phyloP scores from a whole-genome alignment of 2,797 vertebrate genomes.

The Brotula barbata region DNA sequence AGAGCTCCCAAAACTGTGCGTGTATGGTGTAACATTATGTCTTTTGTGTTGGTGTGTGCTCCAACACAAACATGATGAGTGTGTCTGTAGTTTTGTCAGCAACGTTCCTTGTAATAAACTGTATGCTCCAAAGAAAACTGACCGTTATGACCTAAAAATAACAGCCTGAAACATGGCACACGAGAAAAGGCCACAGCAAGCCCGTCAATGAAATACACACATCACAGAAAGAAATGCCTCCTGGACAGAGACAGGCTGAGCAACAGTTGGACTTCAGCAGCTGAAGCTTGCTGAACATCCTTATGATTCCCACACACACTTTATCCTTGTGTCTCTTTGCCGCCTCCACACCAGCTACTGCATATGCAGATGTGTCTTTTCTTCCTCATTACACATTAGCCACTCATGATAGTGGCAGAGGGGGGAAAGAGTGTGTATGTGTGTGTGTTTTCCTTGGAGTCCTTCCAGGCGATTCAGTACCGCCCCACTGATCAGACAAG shows the following conservation, averaged over 20 bases:
- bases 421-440: conserved; percentile 22
- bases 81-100: too few relatives aligned
- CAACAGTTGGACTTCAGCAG: conserved; percentile 16
- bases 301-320: conserved; percentile 3
- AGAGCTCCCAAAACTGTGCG: conserved; percentile 49
- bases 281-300: conserved; percentile 26
- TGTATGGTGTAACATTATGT: conserved; percentile 69
- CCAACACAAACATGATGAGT: too few relatives aligned
- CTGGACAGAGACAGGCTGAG: too few relatives aligned
- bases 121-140: too few relatives aligned
- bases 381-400: conserved; percentile 73
- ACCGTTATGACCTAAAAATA: too few relatives aligned
- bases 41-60: conserved; percentile 41
- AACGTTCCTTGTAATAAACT: too few relatives aligned
- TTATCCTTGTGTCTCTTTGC: neutral
- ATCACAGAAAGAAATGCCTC: too few relatives aligned
- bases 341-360: conserved; percentile 20
- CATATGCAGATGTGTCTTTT: conserved; percentile 70
- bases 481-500: conserved; percentile 72
- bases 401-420: conserved; percentile 47
- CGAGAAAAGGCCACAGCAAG: too few relatives aligned
- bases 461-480: conserved; percentile 72
- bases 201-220: too few relatives aligned
- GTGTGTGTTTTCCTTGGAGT: conserved; percentile 63
- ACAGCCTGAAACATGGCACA: too few relatives aligned